Percentiles rank a stretch among this genome's conserved stretches.
phyloP scores from a whole-genome alignment of 2,113 vertebrate genomes.

The Erinaceus europaeus region DNA sequence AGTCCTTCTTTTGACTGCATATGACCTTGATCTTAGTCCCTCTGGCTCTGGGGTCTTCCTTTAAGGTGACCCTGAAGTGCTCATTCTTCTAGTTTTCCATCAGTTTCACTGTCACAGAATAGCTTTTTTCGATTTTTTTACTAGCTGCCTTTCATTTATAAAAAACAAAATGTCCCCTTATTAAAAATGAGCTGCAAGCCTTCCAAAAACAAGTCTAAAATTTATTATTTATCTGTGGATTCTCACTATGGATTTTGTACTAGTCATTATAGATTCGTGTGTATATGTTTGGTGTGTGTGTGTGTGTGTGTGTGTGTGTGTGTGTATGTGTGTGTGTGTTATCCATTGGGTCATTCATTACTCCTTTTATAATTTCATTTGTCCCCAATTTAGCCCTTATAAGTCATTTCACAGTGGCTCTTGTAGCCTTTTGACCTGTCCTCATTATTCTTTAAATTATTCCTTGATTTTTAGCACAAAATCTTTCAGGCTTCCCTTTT shows the following conservation, averaged over 20 bases:
- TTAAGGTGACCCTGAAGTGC: background rate
- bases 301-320: too few relatives aligned
- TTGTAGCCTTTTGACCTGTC: background rate
- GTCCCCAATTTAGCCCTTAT: background rate
- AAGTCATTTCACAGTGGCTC: background rate
- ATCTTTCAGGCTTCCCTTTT: background rate
- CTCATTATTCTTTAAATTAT: background rate
- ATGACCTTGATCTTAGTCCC: background rate
- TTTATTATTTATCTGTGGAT: background rate
- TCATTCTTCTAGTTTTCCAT: too few relatives aligned
- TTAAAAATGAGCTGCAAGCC: background rate
- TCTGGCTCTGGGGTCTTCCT: background rate
- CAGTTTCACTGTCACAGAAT: background rate
- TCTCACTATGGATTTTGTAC: too few relatives aligned
- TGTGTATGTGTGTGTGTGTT: too few relatives aligned
- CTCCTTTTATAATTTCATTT: background rate
- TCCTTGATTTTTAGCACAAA: background rate
- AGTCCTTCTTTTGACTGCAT: background rate
- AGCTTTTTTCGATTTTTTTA: background rate
- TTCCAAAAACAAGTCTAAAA: background rate
- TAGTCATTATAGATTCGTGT: background rate
- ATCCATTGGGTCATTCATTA: background rate
- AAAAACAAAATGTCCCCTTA: background rate
- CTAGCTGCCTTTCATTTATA: background rate
- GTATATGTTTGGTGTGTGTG: background rate